Conservation (phyloP, 2,888 invertebrate genomes). For the Lydus trimaculatus region DNA sequence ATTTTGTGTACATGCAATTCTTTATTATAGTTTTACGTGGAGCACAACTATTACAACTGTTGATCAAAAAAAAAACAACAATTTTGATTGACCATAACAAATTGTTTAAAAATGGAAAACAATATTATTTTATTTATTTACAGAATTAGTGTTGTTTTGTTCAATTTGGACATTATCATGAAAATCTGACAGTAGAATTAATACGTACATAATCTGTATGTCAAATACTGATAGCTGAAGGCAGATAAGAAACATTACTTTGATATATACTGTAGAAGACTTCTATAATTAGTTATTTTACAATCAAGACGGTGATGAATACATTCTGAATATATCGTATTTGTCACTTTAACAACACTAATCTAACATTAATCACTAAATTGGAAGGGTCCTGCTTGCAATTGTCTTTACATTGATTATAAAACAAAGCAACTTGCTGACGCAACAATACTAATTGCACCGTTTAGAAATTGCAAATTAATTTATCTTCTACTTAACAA, state of each 20-base stretch:
- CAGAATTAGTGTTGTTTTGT: background rate
- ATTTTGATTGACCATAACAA: background rate
- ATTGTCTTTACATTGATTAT: background rate
- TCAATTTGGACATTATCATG: background rate
- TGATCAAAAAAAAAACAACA: background rate
- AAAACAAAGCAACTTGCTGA: constrained; percentile 2
- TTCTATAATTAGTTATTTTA: background rate
- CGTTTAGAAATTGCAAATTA: background rate
- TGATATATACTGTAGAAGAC: background rate
- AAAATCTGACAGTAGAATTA: background rate
- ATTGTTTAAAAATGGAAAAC: background rate
- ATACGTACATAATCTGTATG: background rate
- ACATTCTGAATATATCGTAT: background rate
- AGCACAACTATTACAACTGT: background rate
- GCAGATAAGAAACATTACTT: background rate
- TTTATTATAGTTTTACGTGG: background rate
- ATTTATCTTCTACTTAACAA: background rate
- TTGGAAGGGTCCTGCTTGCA: background rate
- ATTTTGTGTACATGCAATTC: background rate
- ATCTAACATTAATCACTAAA: background rate
- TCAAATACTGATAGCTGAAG: background rate
- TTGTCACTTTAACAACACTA: background rate
- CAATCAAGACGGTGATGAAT: background rate
- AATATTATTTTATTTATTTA: background rate
- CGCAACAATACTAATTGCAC: constrained; percentile 2